Percentiles rank a stretch among this genome's conserved stretches.
Conservation (phyloP, 2,888 invertebrate species). For the Argynnis bischoffii region DNA sequence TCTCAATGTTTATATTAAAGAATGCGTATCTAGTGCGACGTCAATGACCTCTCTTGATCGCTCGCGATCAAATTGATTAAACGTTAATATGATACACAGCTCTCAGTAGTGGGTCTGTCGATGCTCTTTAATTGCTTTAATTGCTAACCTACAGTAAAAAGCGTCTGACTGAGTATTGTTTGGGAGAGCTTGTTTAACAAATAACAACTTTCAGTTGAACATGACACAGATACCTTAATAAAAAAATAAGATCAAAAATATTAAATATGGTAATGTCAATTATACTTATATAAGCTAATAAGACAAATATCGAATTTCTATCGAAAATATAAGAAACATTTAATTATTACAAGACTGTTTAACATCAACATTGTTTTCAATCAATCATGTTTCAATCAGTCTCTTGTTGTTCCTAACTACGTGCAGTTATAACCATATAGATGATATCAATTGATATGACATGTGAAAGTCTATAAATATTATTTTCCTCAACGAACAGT, state of each 20-base stretch:
- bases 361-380: too few relatives aligned
- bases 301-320: too few relatives aligned
- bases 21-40: constrained; percentile 34
- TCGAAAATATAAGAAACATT: too few relatives aligned
- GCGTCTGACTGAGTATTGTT: constrained; percentile 4
- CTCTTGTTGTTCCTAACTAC: neutral
- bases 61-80: constrained; percentile 73
- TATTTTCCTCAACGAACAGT: constrained; percentile 18
- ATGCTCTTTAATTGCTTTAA: constrained; percentile 75
- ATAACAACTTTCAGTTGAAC: too few relatives aligned
- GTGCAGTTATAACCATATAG: constrained; percentile 4
- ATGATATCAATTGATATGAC: constrained; percentile 1
- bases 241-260: too few relatives aligned
- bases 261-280: too few relatives aligned
- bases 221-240: too few relatives aligned
- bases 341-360: too few relatives aligned
- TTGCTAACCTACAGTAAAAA: constrained; percentile 40
- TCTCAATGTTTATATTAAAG: constrained; percentile 42
- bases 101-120: constrained; percentile 59
- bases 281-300: too few relatives aligned
- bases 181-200: too few relatives aligned
- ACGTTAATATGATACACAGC: constrained; percentile 66
- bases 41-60: constrained; percentile 61
- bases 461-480: constrained; percentile 13
- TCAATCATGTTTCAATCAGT: too few relatives aligned